Evolutionary conservation across 2,113 vertebrate species (phyloP), one percentile per base, ranked within the genome.

Genomic region (Bos indicus): DNA sequence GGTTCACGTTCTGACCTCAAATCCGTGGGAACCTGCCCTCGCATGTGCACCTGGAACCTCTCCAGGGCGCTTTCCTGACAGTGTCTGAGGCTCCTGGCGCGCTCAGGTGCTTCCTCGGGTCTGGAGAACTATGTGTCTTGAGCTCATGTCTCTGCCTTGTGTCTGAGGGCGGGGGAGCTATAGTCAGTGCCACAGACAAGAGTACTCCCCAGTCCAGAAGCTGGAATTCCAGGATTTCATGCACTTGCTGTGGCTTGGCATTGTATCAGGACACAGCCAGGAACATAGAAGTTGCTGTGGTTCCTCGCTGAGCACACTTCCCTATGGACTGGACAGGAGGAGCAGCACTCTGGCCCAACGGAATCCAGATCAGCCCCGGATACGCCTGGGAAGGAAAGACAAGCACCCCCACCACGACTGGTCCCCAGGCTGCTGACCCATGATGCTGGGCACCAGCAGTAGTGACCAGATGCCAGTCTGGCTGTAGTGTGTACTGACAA

Each of bases 1-100:
- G 21, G 16, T 13, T n/a, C 28, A 51, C 43, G 6, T 30, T 67
- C 59, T 21, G 19, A 82, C 40, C 16, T 19, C 10, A 62, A 62
- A 25, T 33, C 9, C n/a, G 4, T 51, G 13, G 36, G 82, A 80
- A 16, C 17, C 25, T 28, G 33, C 8, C 2, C 56, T 46, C 10
- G 0, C 11, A 4, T 28, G 4, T 43, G 30, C 19, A 3, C 0
- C 0, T 26, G 62, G 14, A 19, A 15, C 14, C 43, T 54, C 2
- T 10, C 23, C 13, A 3, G 6, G 51, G 26, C 14, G 0, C 28
- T 43, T 25, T 33, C 36, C 46, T 23, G 8, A 5, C 33, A 15
- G 54, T 30, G 64, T 9, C 25, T 17, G 0, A 14, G 60, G 28
- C 62, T 19, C 11, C 30, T 25, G 0, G 5, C 16, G 10, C 2